A percentile compares a stretch with the other conserved stretches of the same genome.
These are phyloP conservation scores for Sternarchorhynchus goeldii DNA, from an alignment of 2,797 vertebrate species.

Conservation along the genomic window DNA sequence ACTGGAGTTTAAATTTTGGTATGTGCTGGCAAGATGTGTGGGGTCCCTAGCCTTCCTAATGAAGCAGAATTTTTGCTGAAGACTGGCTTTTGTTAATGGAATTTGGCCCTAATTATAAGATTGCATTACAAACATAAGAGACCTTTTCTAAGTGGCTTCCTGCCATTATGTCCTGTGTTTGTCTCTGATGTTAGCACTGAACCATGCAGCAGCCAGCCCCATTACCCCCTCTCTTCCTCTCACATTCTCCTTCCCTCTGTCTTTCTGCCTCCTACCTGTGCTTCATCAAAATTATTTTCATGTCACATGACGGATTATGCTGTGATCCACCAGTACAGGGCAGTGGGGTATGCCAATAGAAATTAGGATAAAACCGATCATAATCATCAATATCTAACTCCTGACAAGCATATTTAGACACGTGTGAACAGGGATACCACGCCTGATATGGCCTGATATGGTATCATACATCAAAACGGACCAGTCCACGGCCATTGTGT, in stretches of 20 bases:
- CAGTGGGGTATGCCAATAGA: constrained; percentile 44
- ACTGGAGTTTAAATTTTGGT: constrained; percentile 27
- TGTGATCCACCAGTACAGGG: constrained; percentile 37
- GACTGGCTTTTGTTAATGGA: constrained; percentile 74
- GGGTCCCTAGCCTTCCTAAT: constrained; percentile 76
- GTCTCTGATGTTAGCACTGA: constrained; percentile 26
- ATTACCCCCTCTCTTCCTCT: constrained; percentile 11
- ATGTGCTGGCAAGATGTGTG: constrained; percentile 31
- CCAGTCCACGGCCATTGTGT: neutral
- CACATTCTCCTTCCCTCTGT: neutral
- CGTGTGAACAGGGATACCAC: constrained; percentile 4
- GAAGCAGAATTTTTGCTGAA: constrained; percentile 76
- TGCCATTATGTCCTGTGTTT: constrained; percentile 50
- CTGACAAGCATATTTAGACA: constrained; percentile 41
- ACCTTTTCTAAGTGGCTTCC: constrained; percentile 49
- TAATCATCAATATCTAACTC: constrained; percentile 48
- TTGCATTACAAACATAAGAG: constrained; percentile 60
- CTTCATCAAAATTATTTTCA: constrained; percentile 49
- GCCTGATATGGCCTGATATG: neutral
- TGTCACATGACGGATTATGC: constrained; percentile 48
- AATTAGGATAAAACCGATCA: constrained; percentile 48
- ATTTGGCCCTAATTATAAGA: constrained; percentile 77
- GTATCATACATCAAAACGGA: constrained; percentile 12
- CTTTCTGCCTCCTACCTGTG: constrained; percentile 18
- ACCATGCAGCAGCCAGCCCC: neutral